Percentiles rank a stretch among this genome's conserved stretches.
phyloP scores from a whole-genome alignment of 1,140 invertebrate species.

The Oreohelix idahoensis region DNA sequence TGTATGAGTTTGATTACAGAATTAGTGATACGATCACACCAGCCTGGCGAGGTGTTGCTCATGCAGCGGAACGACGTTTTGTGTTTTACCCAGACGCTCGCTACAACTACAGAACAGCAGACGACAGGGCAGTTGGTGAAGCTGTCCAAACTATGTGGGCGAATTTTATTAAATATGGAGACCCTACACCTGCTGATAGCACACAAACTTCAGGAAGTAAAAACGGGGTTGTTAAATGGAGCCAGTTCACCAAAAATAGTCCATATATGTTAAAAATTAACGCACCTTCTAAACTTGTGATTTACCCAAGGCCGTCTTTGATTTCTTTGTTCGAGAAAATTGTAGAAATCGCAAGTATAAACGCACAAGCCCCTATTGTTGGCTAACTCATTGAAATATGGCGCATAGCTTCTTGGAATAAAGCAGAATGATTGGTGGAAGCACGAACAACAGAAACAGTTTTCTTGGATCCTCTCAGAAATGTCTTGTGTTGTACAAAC shows the following conservation, averaged over 20 bases:
- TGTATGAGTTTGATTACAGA: conserved; percentile 26
- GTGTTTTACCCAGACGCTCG: conserved; percentile 8
- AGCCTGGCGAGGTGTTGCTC: not conserved
- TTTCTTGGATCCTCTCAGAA: no score
- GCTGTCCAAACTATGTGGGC: conserved; percentile 5
- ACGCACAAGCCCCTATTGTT: not conserved
- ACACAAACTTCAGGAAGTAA: not conserved
- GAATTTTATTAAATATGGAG: conserved; percentile 15
- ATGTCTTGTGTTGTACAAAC: no score
- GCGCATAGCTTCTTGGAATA: no score
- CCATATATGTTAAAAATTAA: not conserved
- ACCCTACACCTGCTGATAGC: not conserved
- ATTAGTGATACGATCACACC: not conserved
- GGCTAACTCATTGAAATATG: not conserved
- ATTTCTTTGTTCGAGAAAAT: not conserved
- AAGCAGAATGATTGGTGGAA: no score
- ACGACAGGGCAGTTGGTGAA: not conserved
- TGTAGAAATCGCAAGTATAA: not conserved
- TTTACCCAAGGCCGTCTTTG: not conserved
- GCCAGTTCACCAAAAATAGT: not conserved
- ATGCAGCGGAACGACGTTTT: not conserved
- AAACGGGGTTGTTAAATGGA: not conserved
- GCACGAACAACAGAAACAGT: no score
- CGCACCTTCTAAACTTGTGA: not conserved
- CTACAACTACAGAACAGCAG: not conserved